phyloP scores from a whole-genome alignment of 2,888 invertebrate species.

The Stenolophus ochropezus region DNA sequence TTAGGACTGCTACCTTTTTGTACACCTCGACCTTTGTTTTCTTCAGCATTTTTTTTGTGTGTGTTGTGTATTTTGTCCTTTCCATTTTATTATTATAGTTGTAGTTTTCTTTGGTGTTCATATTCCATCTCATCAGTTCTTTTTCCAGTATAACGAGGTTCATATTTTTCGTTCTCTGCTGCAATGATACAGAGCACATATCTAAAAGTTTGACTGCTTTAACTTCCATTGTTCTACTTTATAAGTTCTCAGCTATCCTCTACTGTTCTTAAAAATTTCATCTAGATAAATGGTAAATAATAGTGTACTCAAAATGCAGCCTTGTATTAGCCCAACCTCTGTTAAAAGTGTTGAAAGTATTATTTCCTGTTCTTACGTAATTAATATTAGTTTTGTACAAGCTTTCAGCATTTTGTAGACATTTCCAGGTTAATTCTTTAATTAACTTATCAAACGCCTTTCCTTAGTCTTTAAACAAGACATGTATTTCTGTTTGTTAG shows the following conservation, averaged over 20 bases:
- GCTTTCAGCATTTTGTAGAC: background rate
- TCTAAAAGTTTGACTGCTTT: background rate
- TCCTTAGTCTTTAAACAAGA: background rate
- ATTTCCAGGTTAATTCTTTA: background rate
- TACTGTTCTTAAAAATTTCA: background rate
- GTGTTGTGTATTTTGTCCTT: background rate
- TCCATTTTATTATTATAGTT: background rate
- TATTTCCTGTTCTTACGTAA: background rate
- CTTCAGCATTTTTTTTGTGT: background rate
- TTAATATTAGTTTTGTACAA: background rate
- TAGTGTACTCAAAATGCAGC: background rate
- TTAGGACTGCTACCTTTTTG: too few species aligned
- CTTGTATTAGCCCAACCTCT: background rate
- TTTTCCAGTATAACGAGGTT: background rate
- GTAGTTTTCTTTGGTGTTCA: too few species aligned
- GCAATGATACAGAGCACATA: background rate
- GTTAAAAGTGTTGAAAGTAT: background rate
- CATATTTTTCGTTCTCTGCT: too few species aligned
- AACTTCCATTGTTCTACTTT: background rate
- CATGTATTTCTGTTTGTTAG: background rate
- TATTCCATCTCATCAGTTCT: background rate
- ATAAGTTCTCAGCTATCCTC: background rate
- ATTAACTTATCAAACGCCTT: background rate
- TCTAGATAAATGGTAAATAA: background rate
- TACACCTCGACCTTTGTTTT: too few species aligned